phyloP scores from a whole-genome alignment of 2,888 invertebrate species.

The Zaprionus lineosus region DNA sequence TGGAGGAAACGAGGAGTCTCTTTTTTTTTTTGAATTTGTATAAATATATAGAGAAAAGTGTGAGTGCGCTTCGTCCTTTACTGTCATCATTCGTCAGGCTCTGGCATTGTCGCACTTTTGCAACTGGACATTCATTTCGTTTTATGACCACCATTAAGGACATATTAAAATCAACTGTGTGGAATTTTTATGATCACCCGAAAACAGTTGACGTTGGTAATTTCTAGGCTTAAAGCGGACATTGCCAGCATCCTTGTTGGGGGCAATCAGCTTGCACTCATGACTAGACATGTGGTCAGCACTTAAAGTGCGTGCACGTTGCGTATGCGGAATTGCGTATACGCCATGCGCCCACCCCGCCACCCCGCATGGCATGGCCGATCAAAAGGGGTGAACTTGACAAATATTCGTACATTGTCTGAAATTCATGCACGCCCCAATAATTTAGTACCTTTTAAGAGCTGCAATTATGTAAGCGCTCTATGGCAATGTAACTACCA shows the following conservation, averaged over 20 bases:
- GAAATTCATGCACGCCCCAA: conserved; percentile 45
- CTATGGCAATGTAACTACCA: no score
- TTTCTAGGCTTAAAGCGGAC: conserved; percentile 40
- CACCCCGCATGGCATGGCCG: conserved; percentile 14
- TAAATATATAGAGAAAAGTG: no score
- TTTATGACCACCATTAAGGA: conserved; percentile 64
- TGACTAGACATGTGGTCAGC: conserved; percentile 34
- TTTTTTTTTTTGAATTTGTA: no score
- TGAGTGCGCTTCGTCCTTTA: background rate
- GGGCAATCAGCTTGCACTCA: conserved; percentile 18
- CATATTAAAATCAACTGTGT: conserved; percentile 65
- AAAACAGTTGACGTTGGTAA: conserved; percentile 30
- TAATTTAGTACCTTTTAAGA: conserved; percentile 54
- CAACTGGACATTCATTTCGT: conserved; percentile 30
- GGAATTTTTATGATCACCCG: conserved; percentile 64
- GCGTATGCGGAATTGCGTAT: conserved; percentile 57
- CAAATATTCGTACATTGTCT: background rate
- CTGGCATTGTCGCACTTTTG: background rate
- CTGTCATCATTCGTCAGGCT: background rate
- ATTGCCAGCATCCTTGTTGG: conserved; percentile 9
- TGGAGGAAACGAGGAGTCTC: no score
- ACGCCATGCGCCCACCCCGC: no score
- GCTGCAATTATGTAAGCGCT: conserved; percentile 49
- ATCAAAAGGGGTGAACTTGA: conserved; percentile 35
- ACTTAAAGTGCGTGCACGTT: conserved; percentile 35